A percentile compares a stretch with the other conserved stretches of the same genome.
Conservation (phyloP, 92 coral and sea anemone genomes). For the Plumapathes pennacea region DNA sequence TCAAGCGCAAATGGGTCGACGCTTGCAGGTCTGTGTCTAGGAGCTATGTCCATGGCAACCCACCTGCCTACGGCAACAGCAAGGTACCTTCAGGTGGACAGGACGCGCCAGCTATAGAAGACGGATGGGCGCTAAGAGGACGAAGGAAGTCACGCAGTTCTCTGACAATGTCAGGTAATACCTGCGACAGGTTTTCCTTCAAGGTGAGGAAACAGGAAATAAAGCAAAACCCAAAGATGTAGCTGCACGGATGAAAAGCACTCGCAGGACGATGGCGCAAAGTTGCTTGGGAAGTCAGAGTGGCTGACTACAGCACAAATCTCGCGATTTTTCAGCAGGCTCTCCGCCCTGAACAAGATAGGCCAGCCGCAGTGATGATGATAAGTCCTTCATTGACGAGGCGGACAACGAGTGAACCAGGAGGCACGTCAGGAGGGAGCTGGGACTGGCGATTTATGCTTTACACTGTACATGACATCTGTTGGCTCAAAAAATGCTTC, state of each 20-base stretch:
- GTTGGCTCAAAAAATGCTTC: no score
- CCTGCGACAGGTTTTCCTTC: constrained; percentile 11
- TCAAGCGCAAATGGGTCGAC: constrained; percentile 8
- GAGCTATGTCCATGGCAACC: constrained; percentile 4
- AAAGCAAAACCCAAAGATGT: constrained; percentile 23
- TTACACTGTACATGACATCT: no score
- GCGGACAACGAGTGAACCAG: no score
- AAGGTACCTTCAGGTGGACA: constrained; percentile 1
- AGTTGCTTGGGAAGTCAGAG: constrained; percentile 8
- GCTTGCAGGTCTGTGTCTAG: constrained; percentile 10
- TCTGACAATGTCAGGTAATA: background rate
- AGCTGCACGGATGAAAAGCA: constrained; percentile 12
- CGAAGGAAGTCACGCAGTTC: constrained; percentile 5
- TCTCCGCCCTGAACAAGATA: constrained; percentile 11
- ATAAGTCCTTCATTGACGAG: no score
- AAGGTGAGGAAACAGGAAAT: constrained; percentile 11
- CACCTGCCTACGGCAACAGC: background rate
- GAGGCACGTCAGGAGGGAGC: no score
- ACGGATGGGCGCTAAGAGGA: constrained; percentile 18
- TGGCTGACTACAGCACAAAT: constrained; percentile 25
- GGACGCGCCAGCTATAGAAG: background rate
- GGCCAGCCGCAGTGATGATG: no score
- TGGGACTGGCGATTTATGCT: no score
- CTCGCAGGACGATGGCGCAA: constrained; percentile 6
- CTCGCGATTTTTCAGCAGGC: constrained; percentile 20